Evolutionary conservation across 2,113 vertebrate species (phyloP).

Genomic region (Cyprinodon variegatus): DNA sequence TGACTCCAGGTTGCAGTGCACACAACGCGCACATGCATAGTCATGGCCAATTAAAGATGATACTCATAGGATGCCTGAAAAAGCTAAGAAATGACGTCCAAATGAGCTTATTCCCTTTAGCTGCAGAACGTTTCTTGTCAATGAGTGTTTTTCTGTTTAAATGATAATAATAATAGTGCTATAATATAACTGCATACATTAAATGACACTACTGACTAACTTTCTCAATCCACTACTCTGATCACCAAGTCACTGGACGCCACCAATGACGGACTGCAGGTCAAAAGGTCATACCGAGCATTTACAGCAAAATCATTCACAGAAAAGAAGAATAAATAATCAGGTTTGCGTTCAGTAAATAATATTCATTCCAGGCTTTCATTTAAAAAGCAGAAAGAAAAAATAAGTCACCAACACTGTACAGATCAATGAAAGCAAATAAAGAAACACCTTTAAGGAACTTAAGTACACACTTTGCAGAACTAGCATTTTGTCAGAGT

Average conservation of each 20-base stretch:
- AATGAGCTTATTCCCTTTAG: neutral
- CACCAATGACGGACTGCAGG: slow-evolving; percentile 62
- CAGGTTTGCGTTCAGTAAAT: slow-evolving; percentile 51
- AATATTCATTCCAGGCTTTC: slow-evolving; percentile 47
- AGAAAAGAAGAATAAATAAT: slow-evolving; percentile 21
- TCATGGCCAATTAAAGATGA: no score
- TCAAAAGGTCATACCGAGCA: slow-evolving; percentile 63
- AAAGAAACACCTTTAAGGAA: slow-evolving; percentile 30
- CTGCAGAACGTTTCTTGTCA: neutral
- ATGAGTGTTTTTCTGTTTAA: slow-evolving; percentile 38
- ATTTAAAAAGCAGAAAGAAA: slow-evolving; percentile 45
- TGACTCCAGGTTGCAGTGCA: no score
- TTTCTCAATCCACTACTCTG: slow-evolving; percentile 50
- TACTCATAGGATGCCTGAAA: no score
- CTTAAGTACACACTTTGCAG: slow-evolving; percentile 51
- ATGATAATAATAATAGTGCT: slow-evolving; percentile 23
- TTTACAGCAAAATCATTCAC: slow-evolving; percentile 68
- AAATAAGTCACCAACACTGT: slow-evolving; percentile 58
- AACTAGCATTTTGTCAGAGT: slow-evolving; percentile 34
- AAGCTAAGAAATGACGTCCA: neutral
- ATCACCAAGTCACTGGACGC: slow-evolving; percentile 62
- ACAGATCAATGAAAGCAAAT: slow-evolving; percentile 35
- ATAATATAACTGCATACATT: slow-evolving; percentile 57
- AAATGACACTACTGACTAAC: slow-evolving; percentile 51
- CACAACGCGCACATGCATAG: no score